Conservation (phyloP, 2,113 vertebrate genomes). For the Myotis brandtii region DNA sequence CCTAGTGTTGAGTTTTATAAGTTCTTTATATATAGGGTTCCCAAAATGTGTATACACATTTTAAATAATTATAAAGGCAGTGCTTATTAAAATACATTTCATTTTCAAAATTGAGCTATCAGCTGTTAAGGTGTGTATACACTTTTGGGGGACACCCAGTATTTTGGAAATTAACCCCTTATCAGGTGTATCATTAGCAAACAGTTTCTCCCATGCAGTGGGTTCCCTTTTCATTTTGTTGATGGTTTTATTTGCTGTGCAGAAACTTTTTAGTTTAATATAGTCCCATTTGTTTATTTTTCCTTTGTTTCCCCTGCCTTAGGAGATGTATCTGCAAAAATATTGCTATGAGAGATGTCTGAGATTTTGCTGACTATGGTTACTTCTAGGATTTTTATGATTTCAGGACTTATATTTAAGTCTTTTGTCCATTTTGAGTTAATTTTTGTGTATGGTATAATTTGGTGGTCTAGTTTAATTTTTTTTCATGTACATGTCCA, state of each 20-base stretch:
- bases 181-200: not conserved
- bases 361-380: not conserved
- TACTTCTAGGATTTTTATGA: not conserved
- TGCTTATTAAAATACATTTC: too few species aligned
- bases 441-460: not conserved
- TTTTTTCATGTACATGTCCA: not conserved
- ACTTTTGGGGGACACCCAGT: too few species aligned
- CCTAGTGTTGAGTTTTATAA: not conserved
- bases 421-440: not conserved
- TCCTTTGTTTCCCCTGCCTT: not conserved
- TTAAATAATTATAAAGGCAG: too few species aligned
- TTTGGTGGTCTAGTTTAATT: not conserved
- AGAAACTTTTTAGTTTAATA: not conserved
- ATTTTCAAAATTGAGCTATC: too few species aligned
- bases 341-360: not conserved
- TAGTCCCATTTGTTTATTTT: not conserved
- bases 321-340: not conserved
- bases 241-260: not conserved
- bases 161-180: not conserved
- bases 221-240: not conserved
- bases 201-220: not conserved
- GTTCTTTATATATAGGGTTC: not conserved
- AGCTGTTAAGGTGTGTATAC: too few species aligned
- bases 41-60: too few species aligned
- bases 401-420: not conserved